These are phyloP conservation scores for Dipodomys spectabilis DNA, from an alignment of 2,113 vertebrate genomes.

Conservation along the genomic window DNA sequence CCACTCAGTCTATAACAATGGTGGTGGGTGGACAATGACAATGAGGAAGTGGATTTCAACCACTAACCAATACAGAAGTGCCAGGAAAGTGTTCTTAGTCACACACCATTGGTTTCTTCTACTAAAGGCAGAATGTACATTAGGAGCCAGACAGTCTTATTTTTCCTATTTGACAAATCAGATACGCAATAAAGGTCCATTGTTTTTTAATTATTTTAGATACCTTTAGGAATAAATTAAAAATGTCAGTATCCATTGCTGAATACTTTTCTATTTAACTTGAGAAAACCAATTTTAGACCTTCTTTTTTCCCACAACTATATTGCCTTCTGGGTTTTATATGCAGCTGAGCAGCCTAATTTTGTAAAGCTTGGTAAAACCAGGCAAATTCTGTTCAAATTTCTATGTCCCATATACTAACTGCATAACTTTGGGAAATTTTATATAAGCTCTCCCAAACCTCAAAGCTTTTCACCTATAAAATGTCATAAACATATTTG, in stretches of 20 bases:
- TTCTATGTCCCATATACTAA: background rate
- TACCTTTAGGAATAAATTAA: background rate
- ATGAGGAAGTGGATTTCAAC: constrained; percentile 77
- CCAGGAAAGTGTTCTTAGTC: constrained; percentile 5
- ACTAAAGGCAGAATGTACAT: background rate
- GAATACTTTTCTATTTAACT: background rate
- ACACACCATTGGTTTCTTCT: background rate
- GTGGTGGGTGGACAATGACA: constrained; percentile 71
- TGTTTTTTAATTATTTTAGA: background rate
- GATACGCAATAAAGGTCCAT: background rate
- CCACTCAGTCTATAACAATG: constrained; percentile 64
- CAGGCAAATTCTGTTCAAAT: background rate
- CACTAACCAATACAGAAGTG: constrained; percentile 69
- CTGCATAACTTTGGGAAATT: background rate
- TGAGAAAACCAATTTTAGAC: background rate
- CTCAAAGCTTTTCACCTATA: background rate
- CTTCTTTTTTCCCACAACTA: background rate
- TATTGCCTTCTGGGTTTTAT: background rate
- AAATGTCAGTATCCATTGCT: background rate
- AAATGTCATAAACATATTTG: background rate
- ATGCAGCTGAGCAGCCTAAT: background rate
- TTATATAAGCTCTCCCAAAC: background rate
- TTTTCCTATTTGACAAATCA: background rate
- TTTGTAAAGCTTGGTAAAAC: background rate
- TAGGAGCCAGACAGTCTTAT: background rate